These are phyloP conservation scores for Harpalus rufipes DNA, from an alignment of 2,888 invertebrate genomes.

Conservation along the genomic window DNA sequence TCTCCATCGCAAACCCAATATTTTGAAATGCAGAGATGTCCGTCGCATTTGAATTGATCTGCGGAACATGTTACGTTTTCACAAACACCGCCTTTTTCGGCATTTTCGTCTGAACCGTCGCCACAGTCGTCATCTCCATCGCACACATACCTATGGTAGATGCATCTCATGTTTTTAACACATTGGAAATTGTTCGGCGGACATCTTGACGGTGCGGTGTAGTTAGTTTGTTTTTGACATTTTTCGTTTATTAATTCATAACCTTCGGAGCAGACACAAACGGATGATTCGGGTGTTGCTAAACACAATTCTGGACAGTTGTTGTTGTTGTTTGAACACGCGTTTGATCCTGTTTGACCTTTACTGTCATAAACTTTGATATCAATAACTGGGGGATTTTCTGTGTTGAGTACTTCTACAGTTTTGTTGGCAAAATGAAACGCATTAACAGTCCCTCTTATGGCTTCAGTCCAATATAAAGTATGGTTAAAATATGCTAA, in stretches of 20 bases:
- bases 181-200: constrained; percentile 71
- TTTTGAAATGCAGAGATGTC: constrained; percentile 82
- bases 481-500: constrained; percentile 82
- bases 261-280: constrained; percentile 83
- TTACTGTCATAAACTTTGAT: constrained; percentile 83
- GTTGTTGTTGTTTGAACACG: constrained; percentile 74
- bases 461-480: constrained; percentile 86
- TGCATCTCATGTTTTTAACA: constrained; percentile 78
- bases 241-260: constrained; percentile 75
- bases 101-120: constrained; percentile 87
- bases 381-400: constrained; percentile 84
- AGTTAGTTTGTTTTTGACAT: constrained; percentile 74
- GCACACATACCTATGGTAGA: constrained; percentile 85
- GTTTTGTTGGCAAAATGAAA: constrained; percentile 77
- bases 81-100: constrained; percentile 81
- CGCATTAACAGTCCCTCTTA: constrained; percentile 80
- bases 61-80: constrained; percentile 79
- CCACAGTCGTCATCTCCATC: constrained; percentile 88
- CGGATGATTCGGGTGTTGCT: constrained; percentile 79
- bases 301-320: constrained; percentile 87
- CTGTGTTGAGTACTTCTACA: constrained; percentile 78
- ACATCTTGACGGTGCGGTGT: constrained; percentile 75
- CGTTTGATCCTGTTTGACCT: constrained; percentile 74
- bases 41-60: constrained; percentile 82
- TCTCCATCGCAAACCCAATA: constrained; percentile 83